Percentiles rank a stretch among this genome's conserved stretches.
These are phyloP conservation scores for Plodia interpunctella DNA, from an alignment of 1,140 invertebrate species.

Conservation along the genomic window DNA sequence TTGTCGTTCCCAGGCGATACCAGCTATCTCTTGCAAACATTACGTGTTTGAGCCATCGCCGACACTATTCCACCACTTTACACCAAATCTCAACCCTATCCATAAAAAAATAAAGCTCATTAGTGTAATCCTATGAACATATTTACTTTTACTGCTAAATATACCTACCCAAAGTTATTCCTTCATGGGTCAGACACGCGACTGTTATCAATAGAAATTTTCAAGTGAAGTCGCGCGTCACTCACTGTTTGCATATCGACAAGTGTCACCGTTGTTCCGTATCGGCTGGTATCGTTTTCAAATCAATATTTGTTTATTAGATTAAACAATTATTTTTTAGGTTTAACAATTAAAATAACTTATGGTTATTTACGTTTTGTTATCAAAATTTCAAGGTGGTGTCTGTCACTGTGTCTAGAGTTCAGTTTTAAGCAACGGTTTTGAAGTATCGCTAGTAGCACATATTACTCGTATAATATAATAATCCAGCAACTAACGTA, in stretches of 20 bases:
- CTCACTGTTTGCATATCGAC: slow-evolving; percentile 49
- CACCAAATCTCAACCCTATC: slow-evolving; percentile 21
- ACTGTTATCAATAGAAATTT: slow-evolving; percentile 56
- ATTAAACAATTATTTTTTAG: no score
- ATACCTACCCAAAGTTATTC: slow-evolving; percentile 14
- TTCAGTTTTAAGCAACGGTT: no score
- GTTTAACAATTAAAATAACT: no score
- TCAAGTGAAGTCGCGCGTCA: slow-evolving; percentile 60
- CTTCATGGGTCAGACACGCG: slow-evolving; percentile 50
- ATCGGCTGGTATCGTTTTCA: slow-evolving; percentile 24
- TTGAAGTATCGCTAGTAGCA: no score
- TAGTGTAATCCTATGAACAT: background rate
- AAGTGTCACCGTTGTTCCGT: slow-evolving; percentile 41
- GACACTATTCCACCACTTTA: slow-evolving; percentile 31
- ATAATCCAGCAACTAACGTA: background rate
- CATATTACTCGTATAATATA: no score
- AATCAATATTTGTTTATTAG: no score
- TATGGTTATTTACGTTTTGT: no score
- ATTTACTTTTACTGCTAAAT: slow-evolving; percentile 7
- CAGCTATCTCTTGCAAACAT: slow-evolving; percentile 66
- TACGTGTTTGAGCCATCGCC: slow-evolving; percentile 61
- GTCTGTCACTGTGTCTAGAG: no score
- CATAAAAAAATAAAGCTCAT: background rate
- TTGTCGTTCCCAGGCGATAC: slow-evolving; percentile 69
- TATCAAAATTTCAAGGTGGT: no score